Base-by-base conservation (phyloP, 2,797 vertebrate species). In the Rhinophrynus dorsalis region DNA sequence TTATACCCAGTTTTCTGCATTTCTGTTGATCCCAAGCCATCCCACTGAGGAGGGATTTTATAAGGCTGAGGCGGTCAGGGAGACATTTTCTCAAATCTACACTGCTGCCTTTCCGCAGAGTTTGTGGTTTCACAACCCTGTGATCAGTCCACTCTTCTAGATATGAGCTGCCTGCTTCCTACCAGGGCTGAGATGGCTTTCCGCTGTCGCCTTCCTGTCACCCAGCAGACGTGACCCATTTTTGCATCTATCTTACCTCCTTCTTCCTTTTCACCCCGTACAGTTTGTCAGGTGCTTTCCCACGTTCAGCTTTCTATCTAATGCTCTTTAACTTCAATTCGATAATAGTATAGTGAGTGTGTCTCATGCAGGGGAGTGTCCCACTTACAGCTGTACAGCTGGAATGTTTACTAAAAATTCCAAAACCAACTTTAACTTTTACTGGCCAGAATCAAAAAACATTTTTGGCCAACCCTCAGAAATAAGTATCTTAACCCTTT, bases 231-330 rank as follows among this genome's bases (percentile, higher is more conserved):
- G 5, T 50, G 51, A 45, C 59, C 59, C 56, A 48, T 38, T 63
- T 63, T 57, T 63, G 45, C 5, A 18, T 57, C 51, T 37, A 37
- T 70, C 23, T 47, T 70, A 12, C 20, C 38, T 18, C 51, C 23
- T 48, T 56, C 18, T 12, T 17, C 12, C 54, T 38, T 64, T 48
- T 71, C 23, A 37, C 51, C 48, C n/a, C 5, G 2, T 37, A 29
- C 9, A 30, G n/a, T 26, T n/a, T 57, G 3, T 56, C 20, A 45
- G 59, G 68, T 48, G 51, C 5, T 71, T 71, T 71, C 67, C 68
- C 59, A 63, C n/a, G 1, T 17, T 18, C 18, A 2, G 7, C 13
- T 40, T 40, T 15, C 37, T 15, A 10, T 9, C 12, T 37, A 13
- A 13, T 21, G 18, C n/a, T 65, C 2, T 26, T 11, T 23, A 1